Percentiles rank a stretch among this genome's conserved stretches.
Conservation (phyloP, 2,888 invertebrate genomes). For the Hydraecia micacea region DNA sequence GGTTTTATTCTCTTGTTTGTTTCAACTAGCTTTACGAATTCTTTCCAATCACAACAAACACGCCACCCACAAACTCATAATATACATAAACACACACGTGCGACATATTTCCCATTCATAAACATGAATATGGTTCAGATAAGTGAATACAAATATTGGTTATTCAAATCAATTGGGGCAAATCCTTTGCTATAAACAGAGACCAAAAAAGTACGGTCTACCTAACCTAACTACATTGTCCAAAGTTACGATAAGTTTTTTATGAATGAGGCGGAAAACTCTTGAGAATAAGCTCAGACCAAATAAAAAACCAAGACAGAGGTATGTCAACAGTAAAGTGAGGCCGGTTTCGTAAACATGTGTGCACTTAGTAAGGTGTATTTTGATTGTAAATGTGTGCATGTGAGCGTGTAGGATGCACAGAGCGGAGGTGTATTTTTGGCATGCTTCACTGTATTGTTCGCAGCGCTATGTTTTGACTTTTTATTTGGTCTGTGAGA, state of each 20-base stretch:
- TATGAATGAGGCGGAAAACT: not conserved
- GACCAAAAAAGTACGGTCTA: not conserved
- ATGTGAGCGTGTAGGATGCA: too few species aligned
- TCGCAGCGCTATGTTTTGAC: too few species aligned
- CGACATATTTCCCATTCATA: not conserved
- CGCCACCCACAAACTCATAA: not conserved
- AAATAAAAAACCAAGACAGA: too few species aligned
- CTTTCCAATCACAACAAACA: not conserved
- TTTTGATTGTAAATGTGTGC: too few species aligned
- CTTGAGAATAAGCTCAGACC: not conserved
- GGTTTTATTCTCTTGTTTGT: constrained; percentile 21
- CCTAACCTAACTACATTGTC: not conserved
- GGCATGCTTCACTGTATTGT: too few species aligned
- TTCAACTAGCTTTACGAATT: not conserved
- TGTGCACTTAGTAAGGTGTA: too few species aligned
- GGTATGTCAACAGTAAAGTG: too few species aligned
- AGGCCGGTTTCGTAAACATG: too few species aligned
- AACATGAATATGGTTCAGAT: not conserved
- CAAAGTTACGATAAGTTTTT: not conserved
- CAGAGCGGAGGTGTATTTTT: too few species aligned
- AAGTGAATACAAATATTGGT: not conserved
- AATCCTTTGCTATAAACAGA: not conserved
- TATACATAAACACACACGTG: not conserved
- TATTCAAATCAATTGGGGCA: not conserved
- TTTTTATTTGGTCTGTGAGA: not conserved